A percentile compares a stretch with the other conserved stretches of the same genome.
Conservation (phyloP, 2,113 vertebrate species). For the Leptobrachium ailaonicum region DNA sequence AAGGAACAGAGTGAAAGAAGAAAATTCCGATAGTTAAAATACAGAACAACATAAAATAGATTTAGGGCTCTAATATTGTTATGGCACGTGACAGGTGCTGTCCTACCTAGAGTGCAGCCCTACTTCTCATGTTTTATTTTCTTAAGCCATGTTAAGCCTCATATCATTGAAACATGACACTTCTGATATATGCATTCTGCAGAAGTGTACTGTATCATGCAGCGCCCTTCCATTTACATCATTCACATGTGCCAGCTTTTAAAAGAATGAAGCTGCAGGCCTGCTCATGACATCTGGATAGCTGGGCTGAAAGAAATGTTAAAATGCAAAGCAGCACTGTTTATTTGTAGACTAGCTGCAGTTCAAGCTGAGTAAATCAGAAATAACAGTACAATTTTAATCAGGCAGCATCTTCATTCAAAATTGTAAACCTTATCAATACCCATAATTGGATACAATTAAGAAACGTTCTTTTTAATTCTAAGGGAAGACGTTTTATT, state of each 20-base stretch:
- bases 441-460: background rate
- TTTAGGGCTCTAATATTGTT: too few relatives aligned
- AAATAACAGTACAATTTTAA: background rate
- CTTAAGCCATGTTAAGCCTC: too few relatives aligned
- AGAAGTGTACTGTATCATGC: too few relatives aligned
- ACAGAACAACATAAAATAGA: too few relatives aligned
- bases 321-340: background rate
- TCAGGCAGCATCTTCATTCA: background rate
- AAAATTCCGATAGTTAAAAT: too few relatives aligned
- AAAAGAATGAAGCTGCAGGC: background rate
- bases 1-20: too few relatives aligned
- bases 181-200: too few relatives aligned
- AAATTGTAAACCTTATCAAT: background rate
- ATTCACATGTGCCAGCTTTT: background rate
- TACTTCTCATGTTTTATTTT: too few relatives aligned
- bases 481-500: background rate
- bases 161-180: too few relatives aligned
- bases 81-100: too few relatives aligned
- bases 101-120: too few relatives aligned
- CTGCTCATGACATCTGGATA: background rate
- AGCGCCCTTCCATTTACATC: background rate
- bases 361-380: background rate
- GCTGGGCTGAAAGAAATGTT: background rate
- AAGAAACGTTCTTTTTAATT: background rate
- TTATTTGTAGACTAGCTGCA: background rate